Evolutionary conservation across 2,888 invertebrate species (phyloP).

Genomic region (Tillus elongatus): DNA sequence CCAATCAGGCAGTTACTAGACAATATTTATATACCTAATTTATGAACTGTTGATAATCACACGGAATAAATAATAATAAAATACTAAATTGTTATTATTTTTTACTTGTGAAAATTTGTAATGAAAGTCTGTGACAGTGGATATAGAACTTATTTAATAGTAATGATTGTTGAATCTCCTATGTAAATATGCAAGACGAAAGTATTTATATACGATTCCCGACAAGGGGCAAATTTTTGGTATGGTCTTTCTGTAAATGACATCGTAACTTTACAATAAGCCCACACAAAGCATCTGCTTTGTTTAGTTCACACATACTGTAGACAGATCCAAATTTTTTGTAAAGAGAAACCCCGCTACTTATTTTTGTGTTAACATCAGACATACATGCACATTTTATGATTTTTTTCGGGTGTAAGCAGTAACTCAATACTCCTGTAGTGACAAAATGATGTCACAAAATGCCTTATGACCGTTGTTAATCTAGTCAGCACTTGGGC

Average conservation of each 20-base stretch:
- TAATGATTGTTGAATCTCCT: conserved; percentile 33
- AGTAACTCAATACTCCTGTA: no score
- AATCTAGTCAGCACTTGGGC: conserved; percentile 38
- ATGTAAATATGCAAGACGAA: conserved; percentile 35
- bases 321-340: no score
- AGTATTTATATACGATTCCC: conserved; percentile 34
- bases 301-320: background rate
- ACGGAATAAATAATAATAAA: no score
- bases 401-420: no score
- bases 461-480: conserved; percentile 37
- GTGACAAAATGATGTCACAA: conserved; percentile 37
- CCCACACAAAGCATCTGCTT: no score
- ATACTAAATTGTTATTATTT: conserved; percentile 31
- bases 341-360: no score
- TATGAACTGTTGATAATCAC: no score
- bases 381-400: no score
- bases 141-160: conserved; percentile 30
- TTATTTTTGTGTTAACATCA: no score
- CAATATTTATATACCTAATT: no score
- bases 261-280: no score
- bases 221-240: conserved; percentile 38
- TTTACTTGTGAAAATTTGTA: conserved; percentile 26
- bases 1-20: no score
- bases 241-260: conserved; percentile 28
- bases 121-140: conserved; percentile 30